Base-by-base conservation (phyloP, 2,797 vertebrate species). In the Enteromius viviparus region DNA sequence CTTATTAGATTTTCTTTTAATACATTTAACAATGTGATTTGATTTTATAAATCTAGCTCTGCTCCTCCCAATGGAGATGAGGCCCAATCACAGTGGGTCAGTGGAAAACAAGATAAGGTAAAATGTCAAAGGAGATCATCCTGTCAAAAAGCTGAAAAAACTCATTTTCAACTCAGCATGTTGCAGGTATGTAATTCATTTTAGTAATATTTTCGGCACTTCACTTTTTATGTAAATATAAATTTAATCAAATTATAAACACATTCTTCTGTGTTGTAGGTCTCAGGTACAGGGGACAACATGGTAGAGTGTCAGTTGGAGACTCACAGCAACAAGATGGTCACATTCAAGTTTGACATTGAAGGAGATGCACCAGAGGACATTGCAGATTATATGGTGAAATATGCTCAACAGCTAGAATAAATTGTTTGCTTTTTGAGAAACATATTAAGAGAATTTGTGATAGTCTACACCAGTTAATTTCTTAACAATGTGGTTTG, bases 251-350 rank as follows among this genome's bases (percentile, higher is more conserved):
- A 69, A 70, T 3, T 51, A 77, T 29, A 40, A 17, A 17, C 62
- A 10, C 19, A n/a, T 47, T 80, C 62, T 72, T 75, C 3, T 55
- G 40, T 53, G 15, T 70, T 81, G 1, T 71, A 98, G 97, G 97
- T 98, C 45, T 98, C 97, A 0, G 90, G 92, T 17, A 95, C 92
- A 40, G 97, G 97, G 49, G 97, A 98, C 91, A 98, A 98, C 87
- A 96, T 97, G 93, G 97, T 98, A 32, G 97, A 99, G 81, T 99
- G 97, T 88, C 97, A 99, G 83, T 88, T 99, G 76, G 97, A 99
- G 91, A 98, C 97, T 3, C 97, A 99, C 53, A 98, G 94, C 90
- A 97, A 97, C 90, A 98, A 98, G 89, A 98, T 97, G 97, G 97
- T 99, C 81, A 98, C 97, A 6, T 98, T 98, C 92, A 97, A 98